Conservation (phyloP, 1,140 invertebrate species). For the Neodiprion pinetum region DNA sequence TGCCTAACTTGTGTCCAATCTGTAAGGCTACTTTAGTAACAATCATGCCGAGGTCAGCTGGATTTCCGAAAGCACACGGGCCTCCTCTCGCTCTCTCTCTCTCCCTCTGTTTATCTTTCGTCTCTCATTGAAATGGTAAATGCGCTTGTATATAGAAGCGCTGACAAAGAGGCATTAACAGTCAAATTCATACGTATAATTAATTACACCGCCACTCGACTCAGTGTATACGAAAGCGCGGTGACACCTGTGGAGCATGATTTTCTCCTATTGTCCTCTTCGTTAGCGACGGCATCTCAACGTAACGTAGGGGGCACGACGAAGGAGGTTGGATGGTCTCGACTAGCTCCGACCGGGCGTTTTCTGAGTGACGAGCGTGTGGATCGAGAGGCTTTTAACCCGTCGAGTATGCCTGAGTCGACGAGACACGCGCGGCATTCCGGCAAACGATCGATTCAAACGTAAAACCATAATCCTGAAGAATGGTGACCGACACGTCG, state of each 20-base stretch:
- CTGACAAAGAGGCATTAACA: background rate
- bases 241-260: background rate
- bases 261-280: background rate
- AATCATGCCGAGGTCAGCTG: background rate
- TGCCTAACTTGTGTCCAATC: too few relatives aligned
- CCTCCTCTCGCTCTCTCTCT: background rate
- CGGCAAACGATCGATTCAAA: background rate
- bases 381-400: background rate
- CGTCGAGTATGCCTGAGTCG: background rate
- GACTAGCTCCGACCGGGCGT: background rate
- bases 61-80: background rate
- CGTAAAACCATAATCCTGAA: slow-evolving; percentile 1
- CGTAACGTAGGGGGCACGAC: background rate
- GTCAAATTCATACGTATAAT: slow-evolving; percentile 5
- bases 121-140: background rate
- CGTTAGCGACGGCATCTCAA: background rate
- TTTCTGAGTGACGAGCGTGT: background rate
- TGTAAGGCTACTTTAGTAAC: background rate
- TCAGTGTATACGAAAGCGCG: background rate
- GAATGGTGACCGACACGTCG: background rate
- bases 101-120: too few relatives aligned
- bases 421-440: background rate
- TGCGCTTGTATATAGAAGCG: background rate
- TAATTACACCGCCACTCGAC: background rate
- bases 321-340: background rate